These are phyloP conservation scores for Acleris holmiana DNA, from an alignment of 2,888 invertebrate genomes.

Conservation along the genomic window DNA sequence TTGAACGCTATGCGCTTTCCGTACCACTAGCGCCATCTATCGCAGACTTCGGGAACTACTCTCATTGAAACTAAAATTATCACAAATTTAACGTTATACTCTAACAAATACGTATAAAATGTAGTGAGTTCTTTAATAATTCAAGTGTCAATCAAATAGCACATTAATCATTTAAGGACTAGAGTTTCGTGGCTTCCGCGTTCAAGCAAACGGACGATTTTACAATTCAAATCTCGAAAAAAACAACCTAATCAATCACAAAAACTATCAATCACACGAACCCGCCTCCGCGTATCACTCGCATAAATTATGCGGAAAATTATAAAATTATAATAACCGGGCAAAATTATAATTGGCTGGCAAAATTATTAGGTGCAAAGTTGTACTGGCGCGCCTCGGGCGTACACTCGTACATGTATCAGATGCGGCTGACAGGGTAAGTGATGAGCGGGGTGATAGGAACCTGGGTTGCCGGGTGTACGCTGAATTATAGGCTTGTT, in stretches of 20 bases:
- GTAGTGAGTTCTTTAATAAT: too few species aligned
- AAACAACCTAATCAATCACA: constrained; percentile 51
- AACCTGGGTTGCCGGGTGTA: constrained; percentile 40
- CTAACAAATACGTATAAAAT: neutral
- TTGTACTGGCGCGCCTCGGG: constrained; percentile 60
- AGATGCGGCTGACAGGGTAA: constrained; percentile 68
- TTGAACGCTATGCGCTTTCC: neutral
- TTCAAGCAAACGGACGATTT: constrained; percentile 22
- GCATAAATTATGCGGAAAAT: constrained; percentile 41
- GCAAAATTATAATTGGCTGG: constrained; percentile 71
- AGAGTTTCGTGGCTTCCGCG: constrained; percentile 5
- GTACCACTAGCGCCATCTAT: constrained; percentile 28
- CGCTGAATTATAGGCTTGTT: constrained; percentile 24
- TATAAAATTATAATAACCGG: constrained; percentile 43
- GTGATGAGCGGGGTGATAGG: constrained; percentile 69
- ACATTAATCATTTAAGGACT: neutral
- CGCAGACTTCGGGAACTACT: neutral
- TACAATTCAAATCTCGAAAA: constrained; percentile 28
- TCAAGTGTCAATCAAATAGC: neutral
- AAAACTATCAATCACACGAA: constrained; percentile 48
- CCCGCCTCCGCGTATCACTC: constrained; percentile 42
- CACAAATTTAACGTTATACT: neutral
- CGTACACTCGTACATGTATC: constrained; percentile 55
- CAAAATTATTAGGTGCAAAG: constrained; percentile 79
- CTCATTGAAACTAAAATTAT: neutral